Base-by-base conservation (phyloP, 1,140 invertebrate species). In the Lucilia sericata region DNA sequence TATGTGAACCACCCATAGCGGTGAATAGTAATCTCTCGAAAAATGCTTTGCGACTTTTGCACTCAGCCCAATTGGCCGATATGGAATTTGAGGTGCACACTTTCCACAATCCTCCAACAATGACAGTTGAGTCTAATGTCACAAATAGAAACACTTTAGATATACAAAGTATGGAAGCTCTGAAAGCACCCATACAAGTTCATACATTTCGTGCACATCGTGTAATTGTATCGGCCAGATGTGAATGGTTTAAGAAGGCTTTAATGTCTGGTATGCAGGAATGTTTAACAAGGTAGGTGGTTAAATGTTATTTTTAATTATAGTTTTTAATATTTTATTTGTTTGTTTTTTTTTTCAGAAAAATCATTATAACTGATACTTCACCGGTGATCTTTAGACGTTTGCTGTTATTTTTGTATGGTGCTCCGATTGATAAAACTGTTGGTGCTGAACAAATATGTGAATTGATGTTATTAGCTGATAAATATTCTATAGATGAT, bases 211-310 rank as follows among this genome's bases (percentile, higher is more conserved):
- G 92, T 85, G 94, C 94, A 4, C 95, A 95, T 88, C 91, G 94
- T 84, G 94, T 95, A 7, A 93, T 95, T 51, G 93, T 95, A 9
- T 94, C 94, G 36, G 91, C 94, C 0, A 86, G 89, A 75, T 95
- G 95, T 91, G 94, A 95, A 87, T 95, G 94, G 94, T 95, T 95
- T 88, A 91, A 94, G 51, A 91, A 94, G 85, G 95, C 95, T 0
- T 88, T 95, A 3, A 92, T 95, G 34, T 94, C 94, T 84, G 95
- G 95, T 49, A 95, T 95, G 95, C 92, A 93, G 87, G 95, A 95
- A 91, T 94, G 94, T 5, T 95, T 95, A 85, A 93, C 94, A 87
- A 94, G 93, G 94, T 94, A 88, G 90, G 60, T 55, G 2, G 5
- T 42, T 19, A 17, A 75, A 30, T 70, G 21, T 0, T 25, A n/a